These are phyloP conservation scores for Tricholauxania praeusta DNA, from an alignment of 2,888 invertebrate genomes.

Conservation along the genomic window DNA sequence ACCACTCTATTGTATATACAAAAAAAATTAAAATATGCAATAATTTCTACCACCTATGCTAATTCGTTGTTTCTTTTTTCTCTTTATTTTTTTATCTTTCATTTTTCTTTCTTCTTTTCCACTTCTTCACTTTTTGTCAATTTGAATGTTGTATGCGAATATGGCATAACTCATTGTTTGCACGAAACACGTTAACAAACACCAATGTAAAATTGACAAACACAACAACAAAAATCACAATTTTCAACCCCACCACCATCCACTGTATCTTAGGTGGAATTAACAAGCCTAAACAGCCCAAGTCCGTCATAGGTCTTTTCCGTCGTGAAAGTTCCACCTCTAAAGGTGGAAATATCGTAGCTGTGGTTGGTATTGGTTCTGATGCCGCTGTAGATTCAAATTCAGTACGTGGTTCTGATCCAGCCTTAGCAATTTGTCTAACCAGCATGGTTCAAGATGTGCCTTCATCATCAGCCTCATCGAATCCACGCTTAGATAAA, in stretches of 20 bases:
- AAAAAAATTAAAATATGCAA: too few species aligned
- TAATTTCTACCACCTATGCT: too few species aligned
- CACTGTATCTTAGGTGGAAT: constrained; percentile 79
- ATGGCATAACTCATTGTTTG: constrained; percentile 22
- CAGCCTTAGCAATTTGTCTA: constrained; percentile 63
- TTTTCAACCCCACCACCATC: constrained; percentile 31
- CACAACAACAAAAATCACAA: constrained; percentile 8
- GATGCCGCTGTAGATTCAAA: constrained; percentile 64
- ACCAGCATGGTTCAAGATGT: constrained; percentile 62
- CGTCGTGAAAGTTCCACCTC: constrained; percentile 85
- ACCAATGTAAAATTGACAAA: neutral
- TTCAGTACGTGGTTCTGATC: constrained; percentile 70
- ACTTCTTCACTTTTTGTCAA: constrained; percentile 26
- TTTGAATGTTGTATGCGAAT: constrained; percentile 29
- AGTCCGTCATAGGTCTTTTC: constrained; percentile 91
- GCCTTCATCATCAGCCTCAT: constrained; percentile 67
- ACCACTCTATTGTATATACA: too few species aligned
- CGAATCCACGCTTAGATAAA: constrained; percentile 59
- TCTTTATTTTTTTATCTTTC: constrained; percentile 47
- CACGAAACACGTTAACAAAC: neutral
- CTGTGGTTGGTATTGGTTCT: constrained; percentile 66
- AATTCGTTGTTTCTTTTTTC: constrained; percentile 25
- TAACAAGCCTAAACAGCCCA: constrained; percentile 86
- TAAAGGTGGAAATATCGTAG: constrained; percentile 70
- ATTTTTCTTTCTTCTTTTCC: constrained; percentile 24